Conservation (phyloP, 2,113 vertebrate genomes). For the Oxygymnocypris stewartii region DNA sequence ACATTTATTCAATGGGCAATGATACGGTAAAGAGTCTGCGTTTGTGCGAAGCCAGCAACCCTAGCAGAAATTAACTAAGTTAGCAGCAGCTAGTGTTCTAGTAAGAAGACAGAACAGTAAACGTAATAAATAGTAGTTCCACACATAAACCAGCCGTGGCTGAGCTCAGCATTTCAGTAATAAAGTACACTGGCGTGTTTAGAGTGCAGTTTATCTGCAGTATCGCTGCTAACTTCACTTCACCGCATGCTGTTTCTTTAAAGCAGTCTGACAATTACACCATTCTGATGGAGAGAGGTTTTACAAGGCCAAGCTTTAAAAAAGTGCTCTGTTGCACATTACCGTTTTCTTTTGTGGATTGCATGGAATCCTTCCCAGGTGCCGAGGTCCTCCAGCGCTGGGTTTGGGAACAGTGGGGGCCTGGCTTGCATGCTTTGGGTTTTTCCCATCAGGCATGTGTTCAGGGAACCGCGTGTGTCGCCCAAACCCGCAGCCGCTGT, state of each 20-base stretch:
- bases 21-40: too few species aligned
- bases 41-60: too few species aligned
- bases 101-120: too few species aligned
- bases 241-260: not conserved
- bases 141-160: too few species aligned
- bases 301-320: constrained; percentile 69
- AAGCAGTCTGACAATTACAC: not conserved
- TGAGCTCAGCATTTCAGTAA: not conserved
- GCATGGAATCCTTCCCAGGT: constrained; percentile 69
- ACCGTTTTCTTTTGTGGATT: constrained; percentile 58
- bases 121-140: too few species aligned
- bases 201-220: not conserved
- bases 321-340: constrained; percentile 69
- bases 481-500: constrained; percentile 41
- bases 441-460: constrained; percentile 4
- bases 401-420: constrained; percentile 5
- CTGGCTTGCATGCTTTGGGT: not conserved
- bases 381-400: constrained; percentile 61
- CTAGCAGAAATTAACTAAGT: too few species aligned
- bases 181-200: not conserved
- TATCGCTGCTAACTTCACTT: constrained; percentile 2
- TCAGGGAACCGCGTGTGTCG: constrained; percentile 31
- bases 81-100: too few species aligned
- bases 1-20: too few species aligned
- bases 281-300: constrained; percentile 64